phyloP scores from a whole-genome alignment of 2,888 invertebrate genomes.

The Andrena chrysosceles region DNA sequence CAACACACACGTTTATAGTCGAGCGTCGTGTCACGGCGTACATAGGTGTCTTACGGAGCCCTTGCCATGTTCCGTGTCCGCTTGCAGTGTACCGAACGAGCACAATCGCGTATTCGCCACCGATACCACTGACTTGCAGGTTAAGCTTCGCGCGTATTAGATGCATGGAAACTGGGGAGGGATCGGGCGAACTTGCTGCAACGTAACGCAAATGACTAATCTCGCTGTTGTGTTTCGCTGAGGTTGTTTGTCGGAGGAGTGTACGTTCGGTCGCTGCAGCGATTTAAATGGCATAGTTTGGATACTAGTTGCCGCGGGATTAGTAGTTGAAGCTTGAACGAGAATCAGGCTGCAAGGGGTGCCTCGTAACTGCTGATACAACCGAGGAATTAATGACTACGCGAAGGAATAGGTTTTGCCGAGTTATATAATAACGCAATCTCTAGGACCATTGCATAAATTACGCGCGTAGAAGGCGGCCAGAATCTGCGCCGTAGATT shows the following conservation, averaged over 20 bases:
- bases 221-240: background rate
- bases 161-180: background rate
- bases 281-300: conserved; percentile 2
- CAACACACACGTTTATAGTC: conserved; percentile 44
- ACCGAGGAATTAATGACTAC: too few relatives aligned
- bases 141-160: conserved; percentile 38
- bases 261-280: background rate
- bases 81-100: conserved; percentile 25
- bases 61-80: background rate
- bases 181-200: conserved; percentile 1
- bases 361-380: background rate
- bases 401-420: too few relatives aligned
- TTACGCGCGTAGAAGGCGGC: background rate
- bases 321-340: background rate
- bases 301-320: background rate
- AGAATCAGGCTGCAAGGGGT: background rate
- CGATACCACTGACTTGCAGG: conserved; percentile 35
- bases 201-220: conserved; percentile 4
- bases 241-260: background rate
- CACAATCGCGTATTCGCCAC: conserved; percentile 53
- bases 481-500: background rate
- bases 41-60: conserved; percentile 27
- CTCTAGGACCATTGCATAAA: too few relatives aligned
- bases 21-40: conserved; percentile 32
- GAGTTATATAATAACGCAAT: too few relatives aligned